Conservation (phyloP, 2,888 invertebrate genomes). For the Drymonia ruficornis region DNA sequence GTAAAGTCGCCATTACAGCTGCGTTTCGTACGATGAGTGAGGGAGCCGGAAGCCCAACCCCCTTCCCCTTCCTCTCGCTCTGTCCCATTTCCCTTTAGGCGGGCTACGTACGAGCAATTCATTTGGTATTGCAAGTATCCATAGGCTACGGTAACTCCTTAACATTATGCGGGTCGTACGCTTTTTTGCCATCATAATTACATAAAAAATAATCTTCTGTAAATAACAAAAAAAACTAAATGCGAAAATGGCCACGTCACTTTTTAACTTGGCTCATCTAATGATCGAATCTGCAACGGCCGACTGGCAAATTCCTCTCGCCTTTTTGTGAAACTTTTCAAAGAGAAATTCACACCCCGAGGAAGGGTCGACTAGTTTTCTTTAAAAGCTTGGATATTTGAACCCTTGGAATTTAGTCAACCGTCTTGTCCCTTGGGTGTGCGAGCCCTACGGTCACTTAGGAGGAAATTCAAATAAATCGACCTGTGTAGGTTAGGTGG, state of each 20-base stretch:
- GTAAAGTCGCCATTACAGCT: no score
- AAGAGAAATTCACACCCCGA: conserved; percentile 76
- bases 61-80: no score
- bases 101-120: no score
- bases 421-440: conserved; percentile 70
- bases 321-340: conserved; percentile 47
- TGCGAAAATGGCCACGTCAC: neutral
- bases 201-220: neutral
- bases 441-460: conserved; percentile 67
- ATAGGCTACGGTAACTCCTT: no score
- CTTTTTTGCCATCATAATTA: neutral
- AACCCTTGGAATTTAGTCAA: conserved; percentile 78
- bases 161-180: no score
- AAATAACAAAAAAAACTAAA: neutral
- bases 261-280: conserved; percentile 7
- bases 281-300: conserved; percentile 27
- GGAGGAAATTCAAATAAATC: conserved; percentile 67
- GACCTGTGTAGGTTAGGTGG: conserved; percentile 46
- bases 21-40: no score
- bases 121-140: no score
- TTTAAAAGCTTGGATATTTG: conserved; percentile 75
- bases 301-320: conserved; percentile 32
- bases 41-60: no score
- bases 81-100: no score
- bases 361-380: conserved; percentile 70